Evolutionary conservation across 2,797 vertebrate genomes (phyloP), one percentile per base, ranked within the genome.

Genomic region (Staurois parvus): DNA sequence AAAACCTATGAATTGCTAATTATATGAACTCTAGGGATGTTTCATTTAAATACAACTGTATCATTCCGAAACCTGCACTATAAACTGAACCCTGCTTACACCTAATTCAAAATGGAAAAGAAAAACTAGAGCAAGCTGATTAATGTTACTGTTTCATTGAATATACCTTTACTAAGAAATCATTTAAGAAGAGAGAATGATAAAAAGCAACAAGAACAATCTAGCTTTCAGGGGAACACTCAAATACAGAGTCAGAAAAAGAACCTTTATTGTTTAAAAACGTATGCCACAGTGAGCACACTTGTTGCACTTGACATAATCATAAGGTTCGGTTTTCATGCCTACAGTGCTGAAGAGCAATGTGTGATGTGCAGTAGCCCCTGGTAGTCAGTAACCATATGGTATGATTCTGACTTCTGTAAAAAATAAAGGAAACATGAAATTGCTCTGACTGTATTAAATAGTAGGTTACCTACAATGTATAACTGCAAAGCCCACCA

Each of bases 1-100:
- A 73, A 79, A 40, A 48, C 56, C 69, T 81, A 83, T 87, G 85
- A 68, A 87, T 83, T 75, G 75, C 75, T 83, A 83, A 87, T 79
- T 32, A 73, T 52, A 52, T 66, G 83, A 79, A 83, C 80, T 74
- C 85, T 26, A 26, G 85, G 75, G 79, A 83, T 56, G 32, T 19
- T 70, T 77, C 72, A 78, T 83, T 74, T 72, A 48, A 78, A 86
- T 72, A 77, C 76, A 79, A 74, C 77, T 68, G 80, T 56, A 45
- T 40, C 59, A 75, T 68, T 45, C 40, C 70, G 67, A 30, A 78
- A 69, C 67, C 68, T 64, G 74, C 17, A 81, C 79, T 66, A 83
- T 79, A 83, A 83, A 79, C 69, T 83, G 32, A 21, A 77, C 66
- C 30, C 72, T 76, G 74, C 80, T 73, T 82, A 73, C 73, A 67